Conservation (phyloP, 64 coral and sea anemone species). For the Montipora cactus region DNA sequence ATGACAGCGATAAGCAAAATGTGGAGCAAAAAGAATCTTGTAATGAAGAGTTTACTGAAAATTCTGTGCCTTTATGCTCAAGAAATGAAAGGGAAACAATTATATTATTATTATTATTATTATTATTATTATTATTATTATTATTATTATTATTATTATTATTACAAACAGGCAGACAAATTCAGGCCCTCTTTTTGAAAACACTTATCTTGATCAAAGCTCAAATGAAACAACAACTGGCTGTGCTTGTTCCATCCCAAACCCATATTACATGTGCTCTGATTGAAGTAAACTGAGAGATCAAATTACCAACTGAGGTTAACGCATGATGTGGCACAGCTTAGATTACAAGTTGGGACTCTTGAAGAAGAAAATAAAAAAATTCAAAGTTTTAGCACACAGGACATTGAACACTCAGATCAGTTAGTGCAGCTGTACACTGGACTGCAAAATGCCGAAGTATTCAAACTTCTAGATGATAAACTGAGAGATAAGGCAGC, state of each 20-base stretch:
- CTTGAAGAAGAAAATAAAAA: slow-evolving; percentile 4
- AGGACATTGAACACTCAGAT: slow-evolving; percentile 20
- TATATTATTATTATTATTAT: too few relatives aligned
- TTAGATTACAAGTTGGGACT: not conserved
- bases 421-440: slow-evolving; percentile 11
- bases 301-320: not conserved
- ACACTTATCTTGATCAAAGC: not conserved
- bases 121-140: too few relatives aligned
- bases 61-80: slow-evolving; percentile 10
- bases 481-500: slow-evolving; percentile 38
- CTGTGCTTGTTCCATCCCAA: not conserved
- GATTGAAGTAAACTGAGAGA: not conserved
- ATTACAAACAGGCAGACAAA: slow-evolving; percentile 53
- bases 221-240: not conserved
- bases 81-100: slow-evolving; percentile 53
- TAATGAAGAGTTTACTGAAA: slow-evolving; percentile 20
- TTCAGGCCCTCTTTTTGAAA: slow-evolving; percentile 16
- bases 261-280: slow-evolving; percentile 3
- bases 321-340: not conserved
- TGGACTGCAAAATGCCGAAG: slow-evolving; percentile 39
- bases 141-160: too few relatives aligned
- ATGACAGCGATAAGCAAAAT: slow-evolving; percentile 41
- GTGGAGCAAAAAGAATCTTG: slow-evolving; percentile 59
- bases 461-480: slow-evolving; percentile 14
- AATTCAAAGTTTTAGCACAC: slow-evolving; percentile 27